These are phyloP conservation scores for Lasioglossum pauxillum DNA, from an alignment of 2,888 invertebrate genomes.

Conservation along the genomic window DNA sequence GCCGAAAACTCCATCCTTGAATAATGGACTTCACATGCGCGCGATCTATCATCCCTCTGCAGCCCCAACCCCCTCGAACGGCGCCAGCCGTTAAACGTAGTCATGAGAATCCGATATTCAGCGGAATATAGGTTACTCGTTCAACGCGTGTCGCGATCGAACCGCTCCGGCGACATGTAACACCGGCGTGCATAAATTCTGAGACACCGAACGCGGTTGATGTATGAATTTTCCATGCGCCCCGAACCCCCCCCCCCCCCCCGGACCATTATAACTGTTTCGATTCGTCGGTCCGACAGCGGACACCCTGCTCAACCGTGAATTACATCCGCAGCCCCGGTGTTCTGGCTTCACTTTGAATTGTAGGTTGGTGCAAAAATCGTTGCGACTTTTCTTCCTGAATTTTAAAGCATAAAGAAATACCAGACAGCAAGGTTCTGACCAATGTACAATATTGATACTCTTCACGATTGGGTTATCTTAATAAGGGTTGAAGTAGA, in stretches of 20 bases:
- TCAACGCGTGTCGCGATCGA: conserved; percentile 37
- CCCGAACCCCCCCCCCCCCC: neutral
- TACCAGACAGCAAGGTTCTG: too few species aligned
- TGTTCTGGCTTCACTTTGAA: neutral
- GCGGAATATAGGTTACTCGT: conserved; percentile 59
- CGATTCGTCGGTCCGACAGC: neutral
- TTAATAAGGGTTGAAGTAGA: too few species aligned
- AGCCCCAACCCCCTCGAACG: conserved; percentile 12
- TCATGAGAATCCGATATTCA: conserved; percentile 64
- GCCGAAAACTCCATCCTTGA: conserved; percentile 59
- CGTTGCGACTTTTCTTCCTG: neutral
- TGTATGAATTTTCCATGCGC: conserved; percentile 19
- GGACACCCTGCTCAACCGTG: neutral
- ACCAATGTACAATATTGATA: too few species aligned
- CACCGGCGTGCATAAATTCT: conserved; percentile 21
- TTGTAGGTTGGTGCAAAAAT: neutral
- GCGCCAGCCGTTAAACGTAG: conserved; percentile 48
- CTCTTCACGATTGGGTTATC: neutral
- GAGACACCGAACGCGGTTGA: conserved; percentile 3
- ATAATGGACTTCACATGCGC: conserved; percentile 68
- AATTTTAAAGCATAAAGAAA: neutral
- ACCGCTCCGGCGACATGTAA: conserved; percentile 27
- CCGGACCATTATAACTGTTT: neutral
- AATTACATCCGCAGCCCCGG: neutral
- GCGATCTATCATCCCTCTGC: conserved; percentile 56